phyloP scores from a whole-genome alignment of 2,113 vertebrate species.

The Chionomys nivalis region DNA sequence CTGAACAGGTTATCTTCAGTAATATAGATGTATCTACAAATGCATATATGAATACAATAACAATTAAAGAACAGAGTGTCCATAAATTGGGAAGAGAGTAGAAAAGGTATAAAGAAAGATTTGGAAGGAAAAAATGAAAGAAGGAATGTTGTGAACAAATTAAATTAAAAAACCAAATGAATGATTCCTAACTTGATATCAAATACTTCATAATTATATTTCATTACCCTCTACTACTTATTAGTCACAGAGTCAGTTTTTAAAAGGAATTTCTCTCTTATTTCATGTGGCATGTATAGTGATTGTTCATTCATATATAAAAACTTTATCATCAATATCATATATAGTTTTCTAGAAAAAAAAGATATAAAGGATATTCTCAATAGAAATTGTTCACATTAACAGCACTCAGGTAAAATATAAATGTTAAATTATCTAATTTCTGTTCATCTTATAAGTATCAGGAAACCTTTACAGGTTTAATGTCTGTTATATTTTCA shows the following conservation, averaged over 20 bases:
- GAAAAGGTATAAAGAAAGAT: too few relatives aligned
- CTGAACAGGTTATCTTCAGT: neutral
- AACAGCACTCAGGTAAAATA: neutral
- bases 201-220: neutral
- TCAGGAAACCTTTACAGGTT: neutral
- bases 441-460: neutral
- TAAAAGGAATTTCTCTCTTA: neutral
- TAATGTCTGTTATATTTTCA: neutral
- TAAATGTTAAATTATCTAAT: neutral
- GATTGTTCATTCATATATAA: neutral
- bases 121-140: too few relatives aligned
- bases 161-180: neutral
- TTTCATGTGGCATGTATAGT: neutral
- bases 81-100: too few relatives aligned
- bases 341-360: neutral
- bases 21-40: neutral
- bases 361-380: neutral
- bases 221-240: neutral
- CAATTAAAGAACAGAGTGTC: too few relatives aligned
- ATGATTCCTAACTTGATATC: neutral
- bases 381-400: neutral
- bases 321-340: neutral
- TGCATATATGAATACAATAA: neutral
- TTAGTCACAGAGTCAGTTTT: neutral
- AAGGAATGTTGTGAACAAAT: neutral